Base-by-base conservation (phyloP, 2,113 vertebrate genomes). In the Lepisosteus osseus region DNA sequence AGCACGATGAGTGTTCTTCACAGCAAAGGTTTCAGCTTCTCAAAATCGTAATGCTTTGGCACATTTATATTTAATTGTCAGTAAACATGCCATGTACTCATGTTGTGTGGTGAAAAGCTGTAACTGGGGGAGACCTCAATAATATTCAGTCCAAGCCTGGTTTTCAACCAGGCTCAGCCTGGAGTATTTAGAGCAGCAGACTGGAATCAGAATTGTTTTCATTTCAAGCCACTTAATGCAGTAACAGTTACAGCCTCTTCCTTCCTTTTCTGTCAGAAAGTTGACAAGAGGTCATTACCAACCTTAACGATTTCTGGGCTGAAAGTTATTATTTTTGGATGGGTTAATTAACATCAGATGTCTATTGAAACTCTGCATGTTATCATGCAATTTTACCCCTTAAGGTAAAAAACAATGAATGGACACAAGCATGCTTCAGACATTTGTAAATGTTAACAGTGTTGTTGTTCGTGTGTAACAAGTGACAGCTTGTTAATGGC, bases 261-360 rank as follows among this genome's bases (percentile, higher is more conserved):
- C 45, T 57, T 74, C 55, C 65, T 59, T 54, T 45, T 75, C 72
- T 51, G 72, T 80, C 70, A 72, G 41, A 12, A 73, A 47, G 65
- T 68, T 70, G 78, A 74, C 57, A 42, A 7, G 3, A 68, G 77
- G 72, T 81, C 73, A 65, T 82, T 86, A 81, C 68, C 41, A 55
- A 77, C 75, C 74, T 72, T 73, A 78, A 71, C 61, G 17, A 61
- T 40, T 71, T 77, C 77, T 55, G 69, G 74, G 68, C 57, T 73
- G 72, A 75, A 43, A 54, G 74, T 76, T 75, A 75, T 85, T 85
- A 76, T 82, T 82, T 68, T 74, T 62, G 68, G 62, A 70, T 11
- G 56, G 77, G 78, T 84, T 86, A 86, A 86, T 83, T 77, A 83
- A 78, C 86, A 80, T 85, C 80, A 78, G 62, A 75, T 80, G 67